These are phyloP conservation scores for Andrena trimmerana DNA, from an alignment of 2,888 invertebrate species.

Conservation along the genomic window DNA sequence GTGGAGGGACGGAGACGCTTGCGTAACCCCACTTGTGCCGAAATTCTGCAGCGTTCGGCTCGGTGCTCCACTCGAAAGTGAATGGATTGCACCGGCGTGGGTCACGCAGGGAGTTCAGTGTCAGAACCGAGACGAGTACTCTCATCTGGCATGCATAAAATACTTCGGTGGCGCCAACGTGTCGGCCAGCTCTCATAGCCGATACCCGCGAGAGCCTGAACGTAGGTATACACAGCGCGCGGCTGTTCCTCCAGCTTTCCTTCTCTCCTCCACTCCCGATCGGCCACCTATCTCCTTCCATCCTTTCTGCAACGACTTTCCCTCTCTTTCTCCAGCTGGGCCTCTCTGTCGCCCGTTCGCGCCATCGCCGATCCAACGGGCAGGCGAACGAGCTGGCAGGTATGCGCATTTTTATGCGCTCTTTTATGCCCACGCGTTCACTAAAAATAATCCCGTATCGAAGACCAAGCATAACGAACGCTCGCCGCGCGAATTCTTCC, in stretches of 20 bases:
- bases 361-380: slow-evolving; percentile 53
- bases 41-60: slow-evolving; percentile 17
- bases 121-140: slow-evolving; percentile 74
- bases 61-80: slow-evolving; percentile 59
- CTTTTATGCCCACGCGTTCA: slow-evolving; percentile 78
- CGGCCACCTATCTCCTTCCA: slow-evolving; percentile 39
- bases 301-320: slow-evolving; percentile 40
- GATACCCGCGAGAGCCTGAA: slow-evolving; percentile 63
- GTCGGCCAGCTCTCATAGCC: slow-evolving; percentile 71
- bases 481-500: slow-evolving; percentile 54
- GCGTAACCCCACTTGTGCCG: slow-evolving; percentile 41
- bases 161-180: slow-evolving; percentile 75
- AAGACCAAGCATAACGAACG: slow-evolving; percentile 69
- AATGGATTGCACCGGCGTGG: slow-evolving; percentile 65
- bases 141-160: slow-evolving; percentile 76
- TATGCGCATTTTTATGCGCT: slow-evolving; percentile 80
- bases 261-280: slow-evolving; percentile 41
- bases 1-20: slow-evolving; percentile 25
- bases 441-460: slow-evolving; percentile 79
- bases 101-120: slow-evolving; percentile 73
- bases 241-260: slow-evolving; percentile 46
- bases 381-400: slow-evolving; percentile 72
- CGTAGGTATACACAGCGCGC: slow-evolving; percentile 21
- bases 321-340: slow-evolving; percentile 18
- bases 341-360: slow-evolving; percentile 33